Base-by-base conservation (phyloP, 2,888 invertebrate species). In the Phragmatobia fuliginosa region DNA sequence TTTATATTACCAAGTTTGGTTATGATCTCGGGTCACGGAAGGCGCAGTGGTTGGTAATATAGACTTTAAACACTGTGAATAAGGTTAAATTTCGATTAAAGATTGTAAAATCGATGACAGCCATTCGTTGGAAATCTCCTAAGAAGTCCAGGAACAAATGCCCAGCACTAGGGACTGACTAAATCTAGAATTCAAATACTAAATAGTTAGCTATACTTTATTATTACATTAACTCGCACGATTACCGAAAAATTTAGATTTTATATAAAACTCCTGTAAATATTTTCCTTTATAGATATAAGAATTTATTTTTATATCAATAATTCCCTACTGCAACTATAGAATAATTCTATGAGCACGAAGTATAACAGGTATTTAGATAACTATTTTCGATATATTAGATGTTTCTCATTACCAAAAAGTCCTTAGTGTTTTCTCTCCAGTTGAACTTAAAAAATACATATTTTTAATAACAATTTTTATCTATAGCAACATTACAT, bases 341-440 rank as follows among this genome's bases (percentile, higher is more conserved):
- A 74, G 56, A 70, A 75, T 73, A 73, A 62, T 28, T 56, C 28
- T 56, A 28, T 16, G 73, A 76, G 73, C 75, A 79, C 73, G 78
- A 75, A 78, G 76, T 74, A 66, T 83, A 85, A 85, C 81, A 83
- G 75, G 72, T 79, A 83, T 74, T 74, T 75, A 79, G 73, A 67
- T 76, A 32, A 66, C 72, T 73, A 66, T 60, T 71, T 66, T 72
- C 16, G 61, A 63, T 66, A 62, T 66, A 66, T 64, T 70, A 62
- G 31, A 41, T 70, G 58, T 71, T 64, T 38, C 33, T 25, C 65
- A 61, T 32, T 18, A 25, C 56, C 71, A 67, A 61, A 31, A 62
- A 52, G 45, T 71, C 41, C 45, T 32, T 62, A 62, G 77, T 76
- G 75, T 78, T 79, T 75, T 75, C 72, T 74, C 18, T 28, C 65